Conservation (phyloP, 2,888 invertebrate genomes). For the Rhabditoides inermis region DNA sequence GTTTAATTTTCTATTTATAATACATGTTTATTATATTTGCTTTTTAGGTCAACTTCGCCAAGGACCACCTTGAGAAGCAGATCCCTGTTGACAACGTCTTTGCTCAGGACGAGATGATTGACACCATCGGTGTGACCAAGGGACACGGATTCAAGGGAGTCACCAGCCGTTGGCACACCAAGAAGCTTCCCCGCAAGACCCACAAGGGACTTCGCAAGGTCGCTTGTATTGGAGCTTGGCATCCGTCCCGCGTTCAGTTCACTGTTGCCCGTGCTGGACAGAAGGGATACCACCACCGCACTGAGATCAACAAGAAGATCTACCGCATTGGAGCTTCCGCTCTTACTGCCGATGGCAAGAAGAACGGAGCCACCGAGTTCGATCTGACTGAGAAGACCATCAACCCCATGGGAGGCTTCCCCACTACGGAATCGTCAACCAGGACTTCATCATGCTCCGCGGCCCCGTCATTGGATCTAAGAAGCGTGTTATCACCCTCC, state of each 20-base stretch:
- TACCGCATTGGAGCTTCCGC: constrained; percentile 76
- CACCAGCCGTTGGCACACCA: constrained; percentile 98
- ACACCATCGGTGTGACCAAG: constrained; percentile 96
- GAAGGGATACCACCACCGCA: constrained; percentile 98
- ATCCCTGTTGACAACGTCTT: constrained; percentile 76
- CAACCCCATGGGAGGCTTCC: constrained; percentile 94
- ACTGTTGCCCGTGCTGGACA: constrained; percentile 99
- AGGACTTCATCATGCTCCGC: constrained; percentile 94
- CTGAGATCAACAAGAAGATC: constrained; percentile 99
- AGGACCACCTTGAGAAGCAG: constrained; percentile 86
- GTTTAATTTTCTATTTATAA: not conserved
- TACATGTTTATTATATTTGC: not conserved
- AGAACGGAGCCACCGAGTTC: constrained; percentile 93
- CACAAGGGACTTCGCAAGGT: constrained; percentile 79
- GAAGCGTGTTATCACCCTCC: constrained; percentile 86
- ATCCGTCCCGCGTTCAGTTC: constrained; percentile 97
- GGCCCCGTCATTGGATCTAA: constrained; percentile 91
- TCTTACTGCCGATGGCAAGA: constrained; percentile 66
- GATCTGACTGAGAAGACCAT: constrained; percentile 90
- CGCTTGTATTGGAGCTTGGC: constrained; percentile 76
- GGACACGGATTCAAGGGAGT: constrained; percentile 99
- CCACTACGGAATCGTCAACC: constrained; percentile 96
- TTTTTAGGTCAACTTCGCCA: constrained; percentile 78
- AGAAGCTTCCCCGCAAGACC: constrained; percentile 97
- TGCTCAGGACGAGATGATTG: constrained; percentile 94